Percentiles rank a stretch among this genome's conserved stretches.
Conservation (phyloP, 2,888 invertebrate species). For the Helobdella robusta region DNA sequence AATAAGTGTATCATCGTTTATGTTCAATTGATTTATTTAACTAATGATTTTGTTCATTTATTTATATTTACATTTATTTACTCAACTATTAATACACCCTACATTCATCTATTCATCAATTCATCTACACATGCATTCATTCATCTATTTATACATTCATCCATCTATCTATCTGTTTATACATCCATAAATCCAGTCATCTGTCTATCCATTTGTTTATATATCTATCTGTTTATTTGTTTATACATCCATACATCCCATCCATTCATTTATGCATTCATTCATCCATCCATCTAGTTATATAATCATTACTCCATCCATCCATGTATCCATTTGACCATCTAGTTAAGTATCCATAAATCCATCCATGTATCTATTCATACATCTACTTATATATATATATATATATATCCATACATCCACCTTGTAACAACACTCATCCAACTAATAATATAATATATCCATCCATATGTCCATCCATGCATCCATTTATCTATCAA, state of each 20-base stretch:
- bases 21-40: neutral
- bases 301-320: neutral
- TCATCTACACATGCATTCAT: constrained; percentile 1
- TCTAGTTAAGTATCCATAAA: neutral
- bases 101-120: constrained; percentile 1
- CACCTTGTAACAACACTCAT: no score
- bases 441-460: no score
- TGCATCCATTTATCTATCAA: neutral
- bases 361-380: neutral
- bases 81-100: neutral
- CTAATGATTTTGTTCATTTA: neutral
- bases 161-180: constrained; percentile 1
- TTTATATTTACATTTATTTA: neutral
- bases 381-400: no score
- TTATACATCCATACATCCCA: no score
- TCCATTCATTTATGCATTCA: neutral
- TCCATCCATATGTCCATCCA: neutral
- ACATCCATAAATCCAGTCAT: neutral
- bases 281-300: neutral
- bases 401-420: neutral
- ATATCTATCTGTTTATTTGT: neutral
- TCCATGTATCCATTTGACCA: neutral
- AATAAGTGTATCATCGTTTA: neutral
- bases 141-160: neutral
- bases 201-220: constrained; percentile 1